Conservation (phyloP, 2,113 vertebrate genomes). For the Nibea albiflora region DNA sequence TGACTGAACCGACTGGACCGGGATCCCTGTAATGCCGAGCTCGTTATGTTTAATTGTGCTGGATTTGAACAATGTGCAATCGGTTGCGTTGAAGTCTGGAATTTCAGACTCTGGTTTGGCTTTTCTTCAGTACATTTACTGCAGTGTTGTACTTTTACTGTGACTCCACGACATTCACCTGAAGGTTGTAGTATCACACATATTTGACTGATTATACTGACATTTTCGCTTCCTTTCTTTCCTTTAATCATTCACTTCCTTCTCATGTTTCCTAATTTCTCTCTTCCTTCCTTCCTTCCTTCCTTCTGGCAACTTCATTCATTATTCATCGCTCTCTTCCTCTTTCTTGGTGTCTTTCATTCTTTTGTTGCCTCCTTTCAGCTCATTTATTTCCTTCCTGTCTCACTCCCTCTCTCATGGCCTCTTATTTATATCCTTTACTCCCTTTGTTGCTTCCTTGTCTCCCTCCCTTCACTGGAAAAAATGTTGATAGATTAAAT, state of each 20-base stretch:
- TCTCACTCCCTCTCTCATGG: neutral
- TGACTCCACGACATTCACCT: neutral
- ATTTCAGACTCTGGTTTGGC: constrained; percentile 34
- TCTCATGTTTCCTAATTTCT: neutral
- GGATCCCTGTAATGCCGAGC: constrained; percentile 47
- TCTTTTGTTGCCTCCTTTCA: neutral
- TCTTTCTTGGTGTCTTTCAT: neutral
- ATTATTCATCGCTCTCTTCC: neutral
- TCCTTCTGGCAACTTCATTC: neutral
- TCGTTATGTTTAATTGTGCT: constrained; percentile 60
- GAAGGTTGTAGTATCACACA: neutral
- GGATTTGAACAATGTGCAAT: constrained; percentile 48
- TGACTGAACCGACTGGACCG: constrained; percentile 10
- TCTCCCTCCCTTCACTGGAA: too few species aligned
- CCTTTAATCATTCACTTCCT: neutral
- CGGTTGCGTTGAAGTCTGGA: constrained; percentile 38
- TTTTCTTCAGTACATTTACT: constrained; percentile 2
- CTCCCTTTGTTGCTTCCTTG: neutral
- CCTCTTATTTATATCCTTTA: neutral
- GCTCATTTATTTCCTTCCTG: neutral
- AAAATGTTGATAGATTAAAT: too few species aligned
- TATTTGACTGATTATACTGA: neutral
- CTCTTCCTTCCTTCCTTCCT: neutral
- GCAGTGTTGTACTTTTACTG: too few species aligned
- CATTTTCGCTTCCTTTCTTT: too few species aligned